Conservation (phyloP, 2,888 invertebrate species). For the Nasonovia ribisnigri region DNA sequence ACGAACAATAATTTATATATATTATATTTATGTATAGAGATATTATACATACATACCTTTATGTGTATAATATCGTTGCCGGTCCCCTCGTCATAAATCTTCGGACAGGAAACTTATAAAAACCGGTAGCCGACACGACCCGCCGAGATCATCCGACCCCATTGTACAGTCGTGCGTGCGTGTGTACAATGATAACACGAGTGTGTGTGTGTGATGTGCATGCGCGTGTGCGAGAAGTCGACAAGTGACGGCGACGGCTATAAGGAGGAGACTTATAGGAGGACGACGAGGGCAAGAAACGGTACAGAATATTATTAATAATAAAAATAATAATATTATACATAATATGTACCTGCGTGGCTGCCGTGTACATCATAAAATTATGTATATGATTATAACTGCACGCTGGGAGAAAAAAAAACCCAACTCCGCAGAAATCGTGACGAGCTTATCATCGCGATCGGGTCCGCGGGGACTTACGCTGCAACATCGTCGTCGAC, state of each 20-base stretch:
- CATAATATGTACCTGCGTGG: neutral
- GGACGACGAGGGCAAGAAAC: neutral
- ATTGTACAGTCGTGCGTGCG: conserved; percentile 24
- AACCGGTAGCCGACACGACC: conserved; percentile 59
- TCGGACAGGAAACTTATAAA: conserved; percentile 59
- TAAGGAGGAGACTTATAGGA: neutral
- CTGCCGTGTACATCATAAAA: neutral
- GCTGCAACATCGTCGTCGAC: neutral
- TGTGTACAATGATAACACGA: neutral
- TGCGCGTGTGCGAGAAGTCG: neutral
- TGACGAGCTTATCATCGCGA: neutral
- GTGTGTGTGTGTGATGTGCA: neutral
- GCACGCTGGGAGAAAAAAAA: neutral
- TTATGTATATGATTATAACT: neutral
- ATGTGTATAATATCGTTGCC: neutral
- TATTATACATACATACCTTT: neutral
- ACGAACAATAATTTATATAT: neutral
- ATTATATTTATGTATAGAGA: neutral
- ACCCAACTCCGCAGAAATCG: neutral
- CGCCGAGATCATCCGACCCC: conserved; percentile 41
- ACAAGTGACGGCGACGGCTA: neutral
- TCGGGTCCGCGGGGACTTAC: neutral
- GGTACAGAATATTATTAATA: conserved; percentile 40
- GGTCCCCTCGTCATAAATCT: conserved; percentile 46
- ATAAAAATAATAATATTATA: neutral